Conservation (phyloP, 2,797 vertebrate species). For the Hyperoplus immaculatus region DNA sequence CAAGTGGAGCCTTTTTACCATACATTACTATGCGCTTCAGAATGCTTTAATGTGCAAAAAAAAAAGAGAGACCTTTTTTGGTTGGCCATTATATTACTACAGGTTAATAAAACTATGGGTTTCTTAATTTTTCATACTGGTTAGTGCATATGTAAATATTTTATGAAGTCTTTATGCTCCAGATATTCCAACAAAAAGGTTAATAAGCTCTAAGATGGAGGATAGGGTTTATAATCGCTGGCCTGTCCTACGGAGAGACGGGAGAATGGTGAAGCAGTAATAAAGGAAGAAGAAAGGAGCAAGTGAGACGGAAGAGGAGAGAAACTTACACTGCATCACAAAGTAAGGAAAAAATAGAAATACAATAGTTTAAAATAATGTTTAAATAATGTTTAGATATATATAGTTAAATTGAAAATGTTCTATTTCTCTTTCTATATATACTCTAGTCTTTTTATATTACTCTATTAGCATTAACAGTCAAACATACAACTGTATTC, state of each 20-base stretch:
- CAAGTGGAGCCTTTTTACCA: constrained; percentile 80
- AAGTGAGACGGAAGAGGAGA: constrained; percentile 34
- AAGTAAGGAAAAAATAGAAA: constrained; percentile 26
- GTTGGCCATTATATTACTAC: constrained; percentile 84
- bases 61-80: constrained; percentile 49
- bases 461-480: neutral
- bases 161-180: constrained; percentile 85
- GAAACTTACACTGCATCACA: constrained; percentile 42
- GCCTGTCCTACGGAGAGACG: constrained; percentile 68
- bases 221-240: constrained; percentile 75
- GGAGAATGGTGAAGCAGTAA: constrained; percentile 54
- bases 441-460: neutral
- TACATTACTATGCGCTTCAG: constrained; percentile 84
- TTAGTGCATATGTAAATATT: constrained; percentile 88
- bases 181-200: constrained; percentile 87
- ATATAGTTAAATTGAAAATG: no score
- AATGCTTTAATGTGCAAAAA: constrained; percentile 85
- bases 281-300: constrained; percentile 54
- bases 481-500: neutral
- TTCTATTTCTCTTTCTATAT: no score
- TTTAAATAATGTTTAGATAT: no score
- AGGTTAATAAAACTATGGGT: constrained; percentile 87
- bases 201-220: constrained; percentile 83
- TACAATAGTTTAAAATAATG: no score
- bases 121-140: constrained; percentile 88